phyloP scores from a whole-genome alignment of 2,113 vertebrate genomes.

The Nycticebus coucang region DNA sequence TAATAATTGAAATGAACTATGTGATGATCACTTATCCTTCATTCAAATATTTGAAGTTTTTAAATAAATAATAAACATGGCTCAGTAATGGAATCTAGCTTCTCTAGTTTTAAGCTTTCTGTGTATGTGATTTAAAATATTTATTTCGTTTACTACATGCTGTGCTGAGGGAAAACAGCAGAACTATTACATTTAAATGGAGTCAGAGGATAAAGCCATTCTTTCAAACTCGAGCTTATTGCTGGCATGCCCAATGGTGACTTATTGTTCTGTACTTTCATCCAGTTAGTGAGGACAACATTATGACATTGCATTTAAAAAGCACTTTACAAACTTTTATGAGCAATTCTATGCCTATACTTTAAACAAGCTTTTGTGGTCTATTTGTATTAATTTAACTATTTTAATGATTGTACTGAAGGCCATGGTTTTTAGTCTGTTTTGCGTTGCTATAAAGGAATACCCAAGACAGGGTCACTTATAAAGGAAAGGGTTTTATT shows the following conservation, averaged over 20 bases:
- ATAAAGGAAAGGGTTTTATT: too few species aligned
- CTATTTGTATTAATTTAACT: background rate
- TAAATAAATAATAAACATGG: background rate
- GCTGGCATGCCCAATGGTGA: background rate
- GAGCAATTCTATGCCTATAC: background rate
- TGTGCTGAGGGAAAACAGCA: background rate
- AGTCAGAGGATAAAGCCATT: background rate
- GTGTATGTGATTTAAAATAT: background rate
- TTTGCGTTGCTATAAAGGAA: too few species aligned
- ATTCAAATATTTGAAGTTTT: conserved; percentile 53
- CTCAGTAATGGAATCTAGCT: background rate
- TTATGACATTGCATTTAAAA: background rate
- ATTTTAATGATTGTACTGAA: background rate
- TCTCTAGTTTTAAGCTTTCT: background rate
- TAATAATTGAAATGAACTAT: conserved; percentile 15
- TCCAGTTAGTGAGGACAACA: background rate
- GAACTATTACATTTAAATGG: background rate
- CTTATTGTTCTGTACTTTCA: background rate
- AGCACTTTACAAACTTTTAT: background rate
- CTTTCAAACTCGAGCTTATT: background rate
- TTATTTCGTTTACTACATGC: background rate
- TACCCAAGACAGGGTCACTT: too few species aligned
- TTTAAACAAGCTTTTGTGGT: background rate
- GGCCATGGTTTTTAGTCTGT: too few species aligned
- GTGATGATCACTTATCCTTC: conserved; percentile 31